Evolutionary conservation across 2,797 vertebrate species (phyloP).

Genomic region (Typhlichthys eigenmanni): DNA sequence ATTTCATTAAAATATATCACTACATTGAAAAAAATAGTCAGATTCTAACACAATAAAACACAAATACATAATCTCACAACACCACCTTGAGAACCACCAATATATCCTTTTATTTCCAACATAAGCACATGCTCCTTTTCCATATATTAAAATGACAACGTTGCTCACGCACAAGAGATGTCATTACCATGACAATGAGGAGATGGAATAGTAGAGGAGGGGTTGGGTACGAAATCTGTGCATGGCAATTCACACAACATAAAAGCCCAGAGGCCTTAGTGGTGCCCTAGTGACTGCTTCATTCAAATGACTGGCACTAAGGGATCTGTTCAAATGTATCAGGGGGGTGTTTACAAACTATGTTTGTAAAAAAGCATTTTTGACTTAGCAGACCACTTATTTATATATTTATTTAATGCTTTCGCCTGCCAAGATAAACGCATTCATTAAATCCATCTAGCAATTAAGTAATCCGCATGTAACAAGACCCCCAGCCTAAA

Average conservation of each 20-base stretch:
- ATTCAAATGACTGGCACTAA: background rate
- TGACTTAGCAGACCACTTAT: background rate
- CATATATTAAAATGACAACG: conserved; percentile 60
- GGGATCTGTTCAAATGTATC: too few species aligned
- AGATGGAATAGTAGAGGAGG: conserved; percentile 32
- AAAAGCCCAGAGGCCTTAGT: too few species aligned
- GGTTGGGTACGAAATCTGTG: conserved; percentile 16
- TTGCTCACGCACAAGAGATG: conserved; percentile 50
- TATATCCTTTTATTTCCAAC: background rate
- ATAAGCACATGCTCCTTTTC: conserved; percentile 44
- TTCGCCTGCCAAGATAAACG: too few species aligned
- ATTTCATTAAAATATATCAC: too few species aligned
- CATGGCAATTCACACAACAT: background rate
- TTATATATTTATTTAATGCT: too few species aligned
- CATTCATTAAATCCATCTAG: too few species aligned
- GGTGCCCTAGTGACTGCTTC: background rate
- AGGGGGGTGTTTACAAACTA: too few species aligned
- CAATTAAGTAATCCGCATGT: too few species aligned
- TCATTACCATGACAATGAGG: conserved; percentile 69
- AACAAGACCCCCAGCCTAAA: too few species aligned
- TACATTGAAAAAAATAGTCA: too few species aligned
- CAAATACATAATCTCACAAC: background rate
- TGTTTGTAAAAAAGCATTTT: too few species aligned
- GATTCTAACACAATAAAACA: too few species aligned
- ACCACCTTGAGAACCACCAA: background rate